Percentiles rank a stretch among this genome's conserved stretches.
Evolutionary conservation across 2,888 invertebrate species (phyloP).

Genomic region (Mesoligia furuncula): DNA sequence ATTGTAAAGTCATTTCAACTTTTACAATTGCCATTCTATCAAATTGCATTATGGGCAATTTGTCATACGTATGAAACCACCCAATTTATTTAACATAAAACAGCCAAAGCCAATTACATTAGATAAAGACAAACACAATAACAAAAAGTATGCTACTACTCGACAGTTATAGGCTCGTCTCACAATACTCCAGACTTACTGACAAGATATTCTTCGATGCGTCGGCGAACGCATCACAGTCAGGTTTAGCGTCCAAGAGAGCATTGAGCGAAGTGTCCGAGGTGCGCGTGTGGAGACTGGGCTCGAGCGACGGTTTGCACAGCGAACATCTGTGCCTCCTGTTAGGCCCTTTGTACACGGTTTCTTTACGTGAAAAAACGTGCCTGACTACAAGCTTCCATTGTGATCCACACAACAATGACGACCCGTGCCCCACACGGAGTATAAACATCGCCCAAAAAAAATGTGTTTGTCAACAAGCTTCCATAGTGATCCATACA

Average conservation of each 20-base stretch:
- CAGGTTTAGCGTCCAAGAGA: neutral
- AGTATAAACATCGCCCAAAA: too few relatives aligned
- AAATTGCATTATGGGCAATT: constrained; percentile 6
- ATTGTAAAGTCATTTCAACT: constrained; percentile 42
- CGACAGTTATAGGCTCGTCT: neutral
- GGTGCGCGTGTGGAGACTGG: neutral
- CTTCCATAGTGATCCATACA: neutral
- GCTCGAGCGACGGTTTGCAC: neutral
- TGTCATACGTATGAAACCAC: neutral
- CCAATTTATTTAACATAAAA: neutral
- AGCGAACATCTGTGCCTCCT: too few relatives aligned
- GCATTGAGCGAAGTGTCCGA: neutral
- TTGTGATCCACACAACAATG: neutral
- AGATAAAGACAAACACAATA: neutral
- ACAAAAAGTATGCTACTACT: neutral
- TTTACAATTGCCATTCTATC: constrained; percentile 28
- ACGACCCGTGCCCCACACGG: too few relatives aligned
- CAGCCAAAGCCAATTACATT: neutral
- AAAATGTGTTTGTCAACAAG: neutral
- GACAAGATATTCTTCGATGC: neutral
- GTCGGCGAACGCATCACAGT: neutral
- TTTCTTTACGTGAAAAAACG: neutral
- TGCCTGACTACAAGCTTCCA: neutral
- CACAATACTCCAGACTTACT: neutral
- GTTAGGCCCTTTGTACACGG: too few relatives aligned